Percentiles rank a stretch among this genome's conserved stretches.
Conservation (phyloP, 2,797 vertebrate genomes). For the Uromys caudimaculatus region DNA sequence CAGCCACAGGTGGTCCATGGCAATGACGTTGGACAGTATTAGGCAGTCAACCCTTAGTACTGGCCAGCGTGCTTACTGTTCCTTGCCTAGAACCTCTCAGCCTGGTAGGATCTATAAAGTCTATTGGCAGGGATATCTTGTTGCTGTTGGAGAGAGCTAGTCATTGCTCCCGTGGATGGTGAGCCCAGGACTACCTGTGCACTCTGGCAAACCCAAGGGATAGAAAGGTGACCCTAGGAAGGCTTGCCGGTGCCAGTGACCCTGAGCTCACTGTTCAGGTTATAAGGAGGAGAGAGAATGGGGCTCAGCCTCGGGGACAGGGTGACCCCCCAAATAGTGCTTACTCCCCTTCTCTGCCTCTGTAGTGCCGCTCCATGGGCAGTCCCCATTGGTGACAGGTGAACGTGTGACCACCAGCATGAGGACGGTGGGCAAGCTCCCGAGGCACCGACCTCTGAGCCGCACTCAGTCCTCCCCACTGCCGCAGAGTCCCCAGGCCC, state of each 20-base stretch:
- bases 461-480: slow-evolving; percentile 96
- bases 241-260: neutral
- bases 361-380: slow-evolving; percentile 94
- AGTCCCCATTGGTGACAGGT: slow-evolving; percentile 94
- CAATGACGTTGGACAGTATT: neutral
- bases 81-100: neutral
- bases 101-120: neutral
- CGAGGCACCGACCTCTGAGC: slow-evolving; percentile 94
- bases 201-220: neutral
- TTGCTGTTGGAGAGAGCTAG: neutral
- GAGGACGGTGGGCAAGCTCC: slow-evolving; percentile 92
- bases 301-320: neutral
- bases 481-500: slow-evolving; percentile 95
- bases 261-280: neutral
- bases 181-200: neutral
- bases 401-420: slow-evolving; percentile 91
- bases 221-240: neutral
- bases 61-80: neutral
- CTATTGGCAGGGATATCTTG: neutral
- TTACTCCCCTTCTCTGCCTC: neutral
- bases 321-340: neutral
- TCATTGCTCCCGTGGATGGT: neutral
- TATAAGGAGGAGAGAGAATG: neutral
- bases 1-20: neutral
- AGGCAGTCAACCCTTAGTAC: neutral